phyloP scores from a whole-genome alignment of 2,888 invertebrate genomes.

The Lithophane socia region DNA sequence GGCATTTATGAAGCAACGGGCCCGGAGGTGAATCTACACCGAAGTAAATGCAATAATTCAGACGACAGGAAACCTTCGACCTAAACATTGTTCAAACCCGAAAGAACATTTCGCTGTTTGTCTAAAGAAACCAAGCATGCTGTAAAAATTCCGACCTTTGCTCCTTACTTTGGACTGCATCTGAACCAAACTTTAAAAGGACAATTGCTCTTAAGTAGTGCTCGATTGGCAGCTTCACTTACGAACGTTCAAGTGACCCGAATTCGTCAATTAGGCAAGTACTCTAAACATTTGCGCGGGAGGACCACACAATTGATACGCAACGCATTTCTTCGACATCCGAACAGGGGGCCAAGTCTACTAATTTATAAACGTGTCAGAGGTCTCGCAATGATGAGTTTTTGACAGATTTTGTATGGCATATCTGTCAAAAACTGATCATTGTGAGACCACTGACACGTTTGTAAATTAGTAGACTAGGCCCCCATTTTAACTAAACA shows the following conservation, averaged over 20 bases:
- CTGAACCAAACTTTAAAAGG: constrained; percentile 18
- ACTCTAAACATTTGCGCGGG: constrained; percentile 3
- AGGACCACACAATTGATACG: constrained; percentile 5
- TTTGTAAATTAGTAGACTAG: no score
- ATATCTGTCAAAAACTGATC: no score
- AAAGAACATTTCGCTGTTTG: background rate
- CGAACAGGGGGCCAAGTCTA: no score
- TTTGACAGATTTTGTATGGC: no score
- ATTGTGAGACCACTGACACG: no score
- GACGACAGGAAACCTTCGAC: background rate
- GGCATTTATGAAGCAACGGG: constrained; percentile 3
- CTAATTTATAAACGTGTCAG: no score
- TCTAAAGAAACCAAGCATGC: background rate
- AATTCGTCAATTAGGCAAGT: constrained; percentile 44
- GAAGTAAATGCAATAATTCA: constrained; percentile 9
- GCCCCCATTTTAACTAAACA: background rate
- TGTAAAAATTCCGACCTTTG: background rate
- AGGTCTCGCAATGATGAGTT: no score
- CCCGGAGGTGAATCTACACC: background rate
- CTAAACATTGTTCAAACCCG: background rate
- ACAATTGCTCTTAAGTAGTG: constrained; percentile 39
- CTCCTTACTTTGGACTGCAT: constrained; percentile 8
- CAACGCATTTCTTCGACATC: constrained; percentile 4
- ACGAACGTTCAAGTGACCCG: constrained; percentile 44
- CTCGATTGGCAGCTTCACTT: constrained; percentile 39